These are phyloP conservation scores for Potorous gilbertii DNA, from an alignment of 2,797 vertebrate species.

Conservation along the genomic window DNA sequence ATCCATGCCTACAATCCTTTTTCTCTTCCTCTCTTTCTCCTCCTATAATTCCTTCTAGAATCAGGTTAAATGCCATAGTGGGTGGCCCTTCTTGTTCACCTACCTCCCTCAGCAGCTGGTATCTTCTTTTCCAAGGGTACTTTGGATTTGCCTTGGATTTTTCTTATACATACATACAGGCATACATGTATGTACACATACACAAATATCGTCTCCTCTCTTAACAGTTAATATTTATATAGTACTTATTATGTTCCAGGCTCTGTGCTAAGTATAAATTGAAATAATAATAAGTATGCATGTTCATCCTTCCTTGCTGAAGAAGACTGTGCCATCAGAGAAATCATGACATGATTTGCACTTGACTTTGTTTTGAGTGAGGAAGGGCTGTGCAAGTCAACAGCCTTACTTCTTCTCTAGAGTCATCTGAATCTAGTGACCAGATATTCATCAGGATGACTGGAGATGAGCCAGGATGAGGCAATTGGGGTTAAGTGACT, in stretches of 20 bases:
- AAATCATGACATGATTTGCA: too few species aligned
- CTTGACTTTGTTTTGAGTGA: too few species aligned
- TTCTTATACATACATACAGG: background rate
- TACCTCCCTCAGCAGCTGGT: background rate
- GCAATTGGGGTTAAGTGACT: too few species aligned
- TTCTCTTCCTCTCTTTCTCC: background rate
- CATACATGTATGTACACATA: background rate
- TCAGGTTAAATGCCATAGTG: background rate
- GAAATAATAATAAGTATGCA: background rate
- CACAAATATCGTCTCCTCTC: background rate
- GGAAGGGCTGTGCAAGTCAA: too few species aligned
- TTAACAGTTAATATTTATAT: background rate
- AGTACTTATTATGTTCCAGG: background rate
- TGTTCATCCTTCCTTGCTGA: too few species aligned
- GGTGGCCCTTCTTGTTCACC: background rate
- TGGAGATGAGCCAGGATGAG: too few species aligned
- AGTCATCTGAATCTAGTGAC: too few species aligned
- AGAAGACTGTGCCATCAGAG: too few species aligned
- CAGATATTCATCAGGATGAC: too few species aligned
- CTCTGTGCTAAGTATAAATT: background rate
- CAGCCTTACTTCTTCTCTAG: too few species aligned
- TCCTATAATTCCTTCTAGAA: background rate
- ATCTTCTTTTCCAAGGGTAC: background rate
- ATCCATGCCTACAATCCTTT: background rate
- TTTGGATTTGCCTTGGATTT: background rate